Evolutionary conservation across 1,140 invertebrate species (phyloP).

Genomic region (Lepidurus packardi): DNA sequence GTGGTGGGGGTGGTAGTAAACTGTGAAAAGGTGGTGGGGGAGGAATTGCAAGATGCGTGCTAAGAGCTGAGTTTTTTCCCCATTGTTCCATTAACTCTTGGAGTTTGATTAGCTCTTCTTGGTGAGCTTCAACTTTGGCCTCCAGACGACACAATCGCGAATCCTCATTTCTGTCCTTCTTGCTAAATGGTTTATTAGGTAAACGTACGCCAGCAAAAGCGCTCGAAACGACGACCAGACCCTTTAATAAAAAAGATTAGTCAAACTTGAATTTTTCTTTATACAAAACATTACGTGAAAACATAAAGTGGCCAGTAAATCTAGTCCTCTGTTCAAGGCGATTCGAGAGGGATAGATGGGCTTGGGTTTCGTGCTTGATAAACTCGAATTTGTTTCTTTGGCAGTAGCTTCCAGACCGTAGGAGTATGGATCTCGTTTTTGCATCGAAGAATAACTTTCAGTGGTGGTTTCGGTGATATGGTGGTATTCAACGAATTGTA

Average conservation of each 20-base stretch:
- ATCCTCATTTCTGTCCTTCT: neutral
- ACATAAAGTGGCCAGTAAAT: neutral
- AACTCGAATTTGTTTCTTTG: neutral
- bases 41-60: neutral
- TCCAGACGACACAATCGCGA: neutral
- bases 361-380: neutral
- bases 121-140: neutral
- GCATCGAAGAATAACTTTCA: neutral
- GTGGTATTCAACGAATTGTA: neutral
- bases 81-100: conserved; percentile 1
- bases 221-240: neutral
- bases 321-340: neutral
- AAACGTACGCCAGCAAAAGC: conserved; percentile 25
- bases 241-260: neutral
- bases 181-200: neutral
- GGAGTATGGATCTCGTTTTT: neutral
- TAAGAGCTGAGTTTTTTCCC: neutral
- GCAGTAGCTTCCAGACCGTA: neutral
- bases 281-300: neutral
- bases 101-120: neutral
- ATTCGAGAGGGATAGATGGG: neutral
- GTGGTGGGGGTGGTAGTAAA: neutral
- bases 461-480: neutral
- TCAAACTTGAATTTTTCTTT: neutral
- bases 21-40: neutral